A percentile compares a stretch with the other conserved stretches of the same genome.
phyloP scores from a whole-genome alignment of 2,888 invertebrate genomes.

The Chalcosyrphus nemorum region DNA sequence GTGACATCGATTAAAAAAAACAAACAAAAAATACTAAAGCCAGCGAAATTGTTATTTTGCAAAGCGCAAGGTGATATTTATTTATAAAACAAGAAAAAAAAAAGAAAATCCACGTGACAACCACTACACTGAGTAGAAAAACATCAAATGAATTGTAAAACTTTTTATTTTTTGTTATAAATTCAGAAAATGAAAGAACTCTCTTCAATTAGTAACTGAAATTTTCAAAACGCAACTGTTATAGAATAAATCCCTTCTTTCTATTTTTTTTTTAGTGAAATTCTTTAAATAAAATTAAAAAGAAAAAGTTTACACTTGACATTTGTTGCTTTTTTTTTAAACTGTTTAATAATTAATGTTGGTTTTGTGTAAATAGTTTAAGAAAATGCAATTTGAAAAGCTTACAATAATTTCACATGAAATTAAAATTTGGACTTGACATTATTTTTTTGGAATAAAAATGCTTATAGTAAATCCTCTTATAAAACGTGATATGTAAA shows the following conservation, averaged over 20 bases:
- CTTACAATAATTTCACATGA: neutral
- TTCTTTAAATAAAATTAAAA: conserved; percentile 5
- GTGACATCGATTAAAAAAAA: conserved; percentile 56
- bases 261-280: conserved; percentile 35
- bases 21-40: conserved; percentile 52
- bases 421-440: conserved; percentile 1
- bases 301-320: conserved; percentile 2
- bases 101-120: neutral
- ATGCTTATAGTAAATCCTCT: conserved; percentile 40
- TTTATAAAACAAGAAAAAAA: conserved; percentile 62
- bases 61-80: conserved; percentile 73
- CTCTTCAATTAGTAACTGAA: conserved; percentile 20
- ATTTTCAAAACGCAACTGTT: conserved; percentile 11
- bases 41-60: conserved; percentile 71
- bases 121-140: conserved; percentile 6
- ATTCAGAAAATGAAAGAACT: neutral
- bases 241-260: conserved; percentile 11
- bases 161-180: conserved; percentile 17
- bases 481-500: conserved; percentile 69
- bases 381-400: neutral
- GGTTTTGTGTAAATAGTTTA: conserved; percentile 53
- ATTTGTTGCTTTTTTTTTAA: conserved; percentile 36
- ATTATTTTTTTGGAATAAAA: neutral
- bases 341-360: conserved; percentile 31
- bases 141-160: conserved; percentile 10